phyloP scores from a whole-genome alignment of 2,888 invertebrate species.

The Drosophila colorata region DNA sequence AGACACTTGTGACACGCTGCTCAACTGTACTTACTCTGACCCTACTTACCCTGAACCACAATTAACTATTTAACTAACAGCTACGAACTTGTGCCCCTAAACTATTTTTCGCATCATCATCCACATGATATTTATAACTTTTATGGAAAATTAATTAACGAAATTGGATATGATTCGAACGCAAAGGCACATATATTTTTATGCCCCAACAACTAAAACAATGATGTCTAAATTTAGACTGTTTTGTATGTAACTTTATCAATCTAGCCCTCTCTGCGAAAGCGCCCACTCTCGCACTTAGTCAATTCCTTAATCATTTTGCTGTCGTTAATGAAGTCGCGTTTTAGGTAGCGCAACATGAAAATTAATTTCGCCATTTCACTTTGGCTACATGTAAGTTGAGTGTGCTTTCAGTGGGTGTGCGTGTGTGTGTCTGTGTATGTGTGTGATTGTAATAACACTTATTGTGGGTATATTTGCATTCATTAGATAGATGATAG shows the following conservation, averaged over 20 bases:
- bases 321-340: slow-evolving; percentile 57
- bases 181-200: slow-evolving; percentile 6
- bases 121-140: slow-evolving; percentile 1
- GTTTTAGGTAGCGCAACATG: slow-evolving; percentile 57
- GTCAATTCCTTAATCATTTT: slow-evolving; percentile 25
- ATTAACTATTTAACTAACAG: neutral
- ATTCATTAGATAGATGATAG: slow-evolving; percentile 64
- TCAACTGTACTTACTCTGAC: neutral
- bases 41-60: neutral
- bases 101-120: neutral
- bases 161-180: slow-evolving; percentile 24
- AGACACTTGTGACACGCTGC: no score
- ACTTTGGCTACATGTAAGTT: slow-evolving; percentile 33
- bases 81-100: neutral
- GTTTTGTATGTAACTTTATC: neutral
- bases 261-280: neutral
- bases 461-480: slow-evolving; percentile 60
- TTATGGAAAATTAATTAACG: slow-evolving; percentile 28
- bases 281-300: no score
- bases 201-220: slow-evolving; percentile 7
- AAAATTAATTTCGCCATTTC: slow-evolving; percentile 63
- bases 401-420: neutral
- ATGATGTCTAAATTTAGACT: slow-evolving; percentile 37
- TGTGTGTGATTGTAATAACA: slow-evolving; percentile 41
- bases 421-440: slow-evolving; percentile 3